A percentile compares a stretch with the other conserved stretches of the same genome.
phyloP scores from a whole-genome alignment of 2,113 vertebrate genomes.

The Phylloscopus whistleri region DNA sequence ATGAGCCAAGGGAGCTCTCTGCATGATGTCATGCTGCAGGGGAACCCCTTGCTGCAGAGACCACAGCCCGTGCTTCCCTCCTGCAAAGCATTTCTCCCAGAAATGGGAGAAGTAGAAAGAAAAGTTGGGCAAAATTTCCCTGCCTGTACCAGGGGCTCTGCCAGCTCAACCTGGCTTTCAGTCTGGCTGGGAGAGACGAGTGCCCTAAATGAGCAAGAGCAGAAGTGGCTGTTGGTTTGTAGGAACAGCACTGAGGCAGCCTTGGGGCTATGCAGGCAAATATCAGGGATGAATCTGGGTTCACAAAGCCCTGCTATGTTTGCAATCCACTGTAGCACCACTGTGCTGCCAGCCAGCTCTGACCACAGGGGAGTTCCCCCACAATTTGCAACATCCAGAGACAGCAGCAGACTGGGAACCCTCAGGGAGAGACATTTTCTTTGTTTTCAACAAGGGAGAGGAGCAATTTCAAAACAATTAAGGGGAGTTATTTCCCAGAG shows the following conservation, averaged over 20 bases:
- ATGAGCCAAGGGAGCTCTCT: neutral
- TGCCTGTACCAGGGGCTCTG: neutral
- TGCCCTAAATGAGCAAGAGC: neutral
- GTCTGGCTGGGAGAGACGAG: neutral
- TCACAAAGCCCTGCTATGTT: rapidly evolving
- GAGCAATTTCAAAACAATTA: neutral
- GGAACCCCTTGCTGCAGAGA: slow-evolving; percentile 13
- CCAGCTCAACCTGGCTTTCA: rapidly evolving
- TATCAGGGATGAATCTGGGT: neutral
- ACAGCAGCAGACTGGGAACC: neutral
- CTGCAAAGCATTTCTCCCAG: neutral
- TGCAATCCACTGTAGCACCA: neutral
- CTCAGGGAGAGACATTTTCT: neutral
- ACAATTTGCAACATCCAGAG: neutral
- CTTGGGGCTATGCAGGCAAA: neutral
- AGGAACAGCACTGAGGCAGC: neutral
- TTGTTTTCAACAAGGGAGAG: neutral
- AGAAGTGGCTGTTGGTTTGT: neutral
- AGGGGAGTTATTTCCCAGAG: neutral
- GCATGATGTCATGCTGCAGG: slow-evolving; percentile 15
- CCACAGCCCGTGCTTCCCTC: neutral
- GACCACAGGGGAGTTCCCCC: neutral
- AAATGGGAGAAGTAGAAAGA: neutral
- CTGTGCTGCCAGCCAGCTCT: neutral
- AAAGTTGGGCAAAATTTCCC: neutral